Conservation (phyloP, 1,140 invertebrate species). For the Brachionus paranguensis region DNA sequence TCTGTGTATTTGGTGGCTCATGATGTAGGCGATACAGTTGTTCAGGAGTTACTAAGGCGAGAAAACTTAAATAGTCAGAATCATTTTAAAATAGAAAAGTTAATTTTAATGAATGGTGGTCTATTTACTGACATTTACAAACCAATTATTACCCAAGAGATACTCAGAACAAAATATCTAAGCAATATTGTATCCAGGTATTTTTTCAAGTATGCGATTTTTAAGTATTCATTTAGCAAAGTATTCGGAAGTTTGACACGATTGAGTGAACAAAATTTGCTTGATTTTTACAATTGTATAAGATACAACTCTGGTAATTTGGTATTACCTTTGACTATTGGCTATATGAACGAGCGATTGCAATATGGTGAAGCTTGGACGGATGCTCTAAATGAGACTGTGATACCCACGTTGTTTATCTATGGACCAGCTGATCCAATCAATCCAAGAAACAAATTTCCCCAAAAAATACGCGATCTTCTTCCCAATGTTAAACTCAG, state of each 20-base stretch:
- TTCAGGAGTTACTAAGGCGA: constrained; percentile 50
- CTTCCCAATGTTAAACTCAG: neutral
- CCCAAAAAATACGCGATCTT: neutral
- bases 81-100: constrained; percentile 41
- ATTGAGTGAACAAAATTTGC: constrained; percentile 45
- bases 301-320: constrained; percentile 45
- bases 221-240: constrained; percentile 34
- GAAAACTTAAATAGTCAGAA: constrained; percentile 30
- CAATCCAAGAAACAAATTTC: constrained; percentile 43
- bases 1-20: constrained; percentile 50
- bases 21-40: constrained; percentile 55
- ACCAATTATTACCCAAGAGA: constrained; percentile 40
- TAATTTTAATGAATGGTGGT: constrained; percentile 52
- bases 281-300: constrained; percentile 47
- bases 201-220: constrained; percentile 9
- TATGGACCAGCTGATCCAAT: constrained; percentile 51
- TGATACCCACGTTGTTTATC: constrained; percentile 46
- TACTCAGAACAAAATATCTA: constrained; percentile 6
- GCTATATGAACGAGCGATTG: constrained; percentile 42
- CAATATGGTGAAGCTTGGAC: constrained; percentile 41
- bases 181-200: neutral
- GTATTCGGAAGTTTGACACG: constrained; percentile 47
- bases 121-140: constrained; percentile 48
- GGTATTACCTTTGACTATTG: constrained; percentile 41
- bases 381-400: constrained; percentile 44